Evolutionary conservation across 92 coral and sea anemone genomes (phyloP), one percentile per base, ranked within the genome.

Genomic region (Epizoanthus scotinus): DNA sequence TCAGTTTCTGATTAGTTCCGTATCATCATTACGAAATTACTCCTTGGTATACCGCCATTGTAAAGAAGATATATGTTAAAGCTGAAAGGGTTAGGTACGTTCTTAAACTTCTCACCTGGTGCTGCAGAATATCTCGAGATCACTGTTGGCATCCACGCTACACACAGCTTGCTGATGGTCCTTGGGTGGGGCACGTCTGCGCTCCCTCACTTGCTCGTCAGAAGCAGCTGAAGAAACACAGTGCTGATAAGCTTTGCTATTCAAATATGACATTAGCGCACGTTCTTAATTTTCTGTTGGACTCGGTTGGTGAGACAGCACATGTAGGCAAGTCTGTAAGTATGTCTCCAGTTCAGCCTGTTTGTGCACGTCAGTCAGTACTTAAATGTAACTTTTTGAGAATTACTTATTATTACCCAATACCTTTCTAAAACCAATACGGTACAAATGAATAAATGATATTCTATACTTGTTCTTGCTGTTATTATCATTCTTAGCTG

Each of bases 81-180:
- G 52, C 17, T 2, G 52, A 47, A 47, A 47, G 52, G 17, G 52
- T 47, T 47, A 12, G 52, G 52, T 64, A 20, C 19, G n/a, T 18
- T 42, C 52, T 18, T 21, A 2, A 36, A n/a, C 14, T 57, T 22
- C 29, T 61, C 70, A 94, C 98, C 98, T 94, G 53, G 91, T 84
- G 47, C 97, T 95, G 70, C 98, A 95, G 78, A 95, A 95, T 36
- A 95, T 81, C 73, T 78, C 93, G 2, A 95, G 77, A 17, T 58
- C 49, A n/a, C 18, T 68, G 86, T 79, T 90, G 4, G 91, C 94
- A 62, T 92, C 97, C 65, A 95, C 91, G 77, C 97, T 89, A 78
- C 67, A 87, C 40, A 95, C 82, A 53, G 91, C 68, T 24, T 70
- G 84, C 67, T 92, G 93, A 55, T 95, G 98, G 78, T 95, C 97